Evolutionary conservation across 2,797 vertebrate genomes (phyloP).

Genomic region (Hippopotamyrus pictus): DNA sequence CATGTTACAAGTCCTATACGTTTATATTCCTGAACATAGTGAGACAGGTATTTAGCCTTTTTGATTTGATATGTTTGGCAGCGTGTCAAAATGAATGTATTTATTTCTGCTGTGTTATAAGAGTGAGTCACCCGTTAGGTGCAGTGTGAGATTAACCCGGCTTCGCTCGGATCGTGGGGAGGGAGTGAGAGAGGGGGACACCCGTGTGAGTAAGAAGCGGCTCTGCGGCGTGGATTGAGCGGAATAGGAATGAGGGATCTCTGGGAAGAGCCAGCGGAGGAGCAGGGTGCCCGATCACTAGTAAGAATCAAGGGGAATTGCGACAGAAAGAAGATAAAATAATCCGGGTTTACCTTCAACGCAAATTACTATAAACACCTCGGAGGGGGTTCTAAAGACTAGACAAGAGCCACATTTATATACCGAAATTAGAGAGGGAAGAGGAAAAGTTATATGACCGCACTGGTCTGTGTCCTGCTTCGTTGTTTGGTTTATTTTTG

Average conservation of each 20-base stretch:
- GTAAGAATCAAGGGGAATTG: constrained; percentile 29
- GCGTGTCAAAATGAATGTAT: not conserved
- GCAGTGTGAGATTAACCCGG: constrained; percentile 35
- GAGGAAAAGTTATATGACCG: constrained; percentile 7
- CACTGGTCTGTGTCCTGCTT: not conserved
- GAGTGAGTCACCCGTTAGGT: constrained; percentile 4
- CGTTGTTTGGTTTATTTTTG: constrained; percentile 8
- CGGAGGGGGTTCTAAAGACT: not conserved
- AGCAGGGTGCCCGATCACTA: constrained; percentile 19
- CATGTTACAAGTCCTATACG: not conserved
- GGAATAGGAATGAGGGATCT: constrained; percentile 21
- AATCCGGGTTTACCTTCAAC: not conserved
- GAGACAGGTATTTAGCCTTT: not conserved
- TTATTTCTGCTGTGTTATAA: not conserved
- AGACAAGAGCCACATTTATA: not conserved
- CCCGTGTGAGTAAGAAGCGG: constrained; percentile 20
- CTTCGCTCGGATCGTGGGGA: constrained; percentile 26
- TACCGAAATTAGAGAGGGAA: not conserved
- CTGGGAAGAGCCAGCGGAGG: constrained; percentile 18
- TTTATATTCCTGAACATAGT: not conserved
- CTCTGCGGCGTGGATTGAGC: constrained; percentile 11
- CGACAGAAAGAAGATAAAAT: constrained; percentile 27
- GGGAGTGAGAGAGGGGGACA: constrained; percentile 4
- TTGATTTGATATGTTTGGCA: not conserved
- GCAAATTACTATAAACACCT: not conserved